These are phyloP conservation scores for Sitophilus oryzae DNA, from an alignment of 1,140 invertebrate genomes.

Conservation along the genomic window DNA sequence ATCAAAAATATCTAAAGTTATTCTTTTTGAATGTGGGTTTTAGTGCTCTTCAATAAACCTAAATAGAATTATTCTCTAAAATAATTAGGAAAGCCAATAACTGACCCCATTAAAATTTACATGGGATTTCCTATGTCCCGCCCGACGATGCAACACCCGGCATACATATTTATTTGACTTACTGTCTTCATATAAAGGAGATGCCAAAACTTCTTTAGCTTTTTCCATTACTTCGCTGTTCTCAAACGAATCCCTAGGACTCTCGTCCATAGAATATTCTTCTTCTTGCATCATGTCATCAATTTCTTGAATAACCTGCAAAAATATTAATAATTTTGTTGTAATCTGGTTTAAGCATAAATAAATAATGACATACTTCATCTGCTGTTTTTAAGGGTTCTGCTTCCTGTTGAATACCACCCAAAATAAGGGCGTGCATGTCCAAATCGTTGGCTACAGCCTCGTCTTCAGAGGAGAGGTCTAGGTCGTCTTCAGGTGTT, in stretches of 20 bases:
- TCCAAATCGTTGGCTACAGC: conserved; percentile 92
- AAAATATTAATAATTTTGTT: background rate
- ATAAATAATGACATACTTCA: conserved; percentile 49
- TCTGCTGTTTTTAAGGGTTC: conserved; percentile 92
- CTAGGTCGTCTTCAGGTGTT: conserved; percentile 64
- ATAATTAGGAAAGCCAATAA: too few species aligned
- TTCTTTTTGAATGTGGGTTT: too few species aligned
- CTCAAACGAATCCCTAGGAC: conserved; percentile 60
- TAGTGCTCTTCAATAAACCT: too few species aligned
- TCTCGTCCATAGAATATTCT: conserved; percentile 59
- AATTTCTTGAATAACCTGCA: conserved; percentile 81
- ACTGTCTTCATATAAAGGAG: conserved; percentile 86
- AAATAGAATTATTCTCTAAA: conserved; percentile 5
- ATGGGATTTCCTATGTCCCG: too few species aligned
- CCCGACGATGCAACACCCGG: too few species aligned
- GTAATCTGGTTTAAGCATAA: background rate
- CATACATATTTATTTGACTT: too few species aligned
- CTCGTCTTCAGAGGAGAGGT: conserved; percentile 87
- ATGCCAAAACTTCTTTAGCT: conserved; percentile 74
- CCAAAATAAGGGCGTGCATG: conserved; percentile 93
- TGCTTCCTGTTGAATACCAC: conserved; percentile 69
- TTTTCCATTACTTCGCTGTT: conserved; percentile 74
- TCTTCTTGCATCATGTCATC: conserved; percentile 95
- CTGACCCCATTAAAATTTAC: too few species aligned
- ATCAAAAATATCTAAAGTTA: too few species aligned